Evolutionary conservation across 2,888 invertebrate genomes (phyloP).

Genomic region (Plebejus anna): DNA sequence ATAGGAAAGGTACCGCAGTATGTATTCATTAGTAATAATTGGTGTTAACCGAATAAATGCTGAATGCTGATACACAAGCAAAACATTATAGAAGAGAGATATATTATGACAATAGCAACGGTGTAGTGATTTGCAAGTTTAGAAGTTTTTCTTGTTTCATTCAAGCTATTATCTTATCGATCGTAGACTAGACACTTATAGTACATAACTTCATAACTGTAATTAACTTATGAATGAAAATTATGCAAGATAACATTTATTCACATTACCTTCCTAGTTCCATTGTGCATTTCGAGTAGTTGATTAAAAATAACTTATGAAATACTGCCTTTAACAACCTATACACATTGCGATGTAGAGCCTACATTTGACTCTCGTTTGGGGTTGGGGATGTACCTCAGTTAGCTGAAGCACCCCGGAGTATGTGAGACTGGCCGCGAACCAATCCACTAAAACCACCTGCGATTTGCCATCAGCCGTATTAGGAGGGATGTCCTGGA

Average conservation of each 20-base stretch:
- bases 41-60: no score
- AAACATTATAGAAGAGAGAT: neutral
- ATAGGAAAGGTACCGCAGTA: no score
- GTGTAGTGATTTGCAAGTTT: neutral
- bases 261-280: constrained; percentile 9
- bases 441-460: no score
- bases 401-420: no score
- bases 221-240: neutral
- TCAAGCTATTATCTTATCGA: neutral
- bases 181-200: neutral
- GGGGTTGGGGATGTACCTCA: no score
- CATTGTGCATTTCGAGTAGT: neutral
- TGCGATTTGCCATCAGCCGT: no score
- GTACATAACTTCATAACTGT: neutral
- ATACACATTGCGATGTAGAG: neutral
- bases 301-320: neutral
- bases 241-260: neutral
- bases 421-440: no score
- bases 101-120: neutral
- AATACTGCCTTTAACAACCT: neutral
- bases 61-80: no score
- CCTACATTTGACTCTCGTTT: neutral
- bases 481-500: no score
- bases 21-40: neutral
- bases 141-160: neutral